A percentile compares a stretch with the other conserved stretches of the same genome.
These are phyloP conservation scores for Tetranychus piercei DNA, from an alignment of 2,888 invertebrate genomes.

Conservation along the genomic window DNA sequence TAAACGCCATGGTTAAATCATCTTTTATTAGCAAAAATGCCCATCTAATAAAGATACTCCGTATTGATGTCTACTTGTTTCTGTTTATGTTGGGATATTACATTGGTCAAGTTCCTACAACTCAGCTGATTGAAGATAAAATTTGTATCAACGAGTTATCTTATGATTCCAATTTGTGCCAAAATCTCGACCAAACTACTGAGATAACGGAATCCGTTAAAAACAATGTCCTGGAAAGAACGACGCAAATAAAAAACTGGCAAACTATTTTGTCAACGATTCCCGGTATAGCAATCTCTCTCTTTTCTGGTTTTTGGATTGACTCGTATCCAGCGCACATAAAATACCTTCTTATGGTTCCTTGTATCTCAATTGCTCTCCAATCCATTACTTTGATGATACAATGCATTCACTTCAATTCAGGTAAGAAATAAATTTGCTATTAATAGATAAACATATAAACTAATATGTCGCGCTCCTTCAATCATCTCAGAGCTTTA, in stretches of 20 bases:
- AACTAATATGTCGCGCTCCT: no score
- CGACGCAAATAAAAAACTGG: background rate
- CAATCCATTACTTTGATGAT: background rate
- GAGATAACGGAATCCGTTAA: background rate
- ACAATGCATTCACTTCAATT: background rate
- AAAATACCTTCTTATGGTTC: background rate
- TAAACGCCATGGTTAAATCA: background rate
- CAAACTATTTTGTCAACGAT: background rate
- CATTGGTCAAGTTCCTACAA: background rate
- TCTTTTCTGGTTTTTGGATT: background rate
- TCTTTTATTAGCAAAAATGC: background rate
- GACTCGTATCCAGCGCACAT: background rate
- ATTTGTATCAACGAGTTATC: background rate
- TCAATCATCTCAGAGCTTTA: background rate
- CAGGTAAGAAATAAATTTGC: no score
- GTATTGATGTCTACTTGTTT: background rate
- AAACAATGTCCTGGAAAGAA: background rate
- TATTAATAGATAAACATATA: no score
- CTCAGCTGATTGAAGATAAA: background rate
- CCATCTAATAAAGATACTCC: background rate
- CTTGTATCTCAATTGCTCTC: background rate
- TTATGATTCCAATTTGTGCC: background rate
- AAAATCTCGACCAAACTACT: background rate
- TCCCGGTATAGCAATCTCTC: background rate
- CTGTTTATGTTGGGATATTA: background rate